Conservation (phyloP, 1,140 invertebrate genomes). For the Diorhabda sublineata region DNA sequence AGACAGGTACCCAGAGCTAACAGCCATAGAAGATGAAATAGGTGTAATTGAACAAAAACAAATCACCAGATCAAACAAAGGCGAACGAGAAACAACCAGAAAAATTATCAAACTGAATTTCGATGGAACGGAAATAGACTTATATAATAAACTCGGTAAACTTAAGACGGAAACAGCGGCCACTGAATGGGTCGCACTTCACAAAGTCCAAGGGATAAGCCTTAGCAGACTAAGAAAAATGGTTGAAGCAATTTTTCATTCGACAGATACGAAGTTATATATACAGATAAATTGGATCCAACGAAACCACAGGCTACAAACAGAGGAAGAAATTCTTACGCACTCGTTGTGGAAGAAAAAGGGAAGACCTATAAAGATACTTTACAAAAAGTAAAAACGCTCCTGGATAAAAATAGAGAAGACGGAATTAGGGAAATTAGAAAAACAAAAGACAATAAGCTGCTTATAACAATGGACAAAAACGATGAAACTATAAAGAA, state of each 20-base stretch:
- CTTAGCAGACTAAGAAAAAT: slow-evolving; percentile 14
- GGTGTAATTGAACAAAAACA: no score
- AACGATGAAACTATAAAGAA: no score
- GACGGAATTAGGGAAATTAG: background rate
- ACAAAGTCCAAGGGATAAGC: slow-evolving; percentile 4
- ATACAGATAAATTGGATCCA: background rate
- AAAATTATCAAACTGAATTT: no score
- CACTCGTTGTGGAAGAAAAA: background rate
- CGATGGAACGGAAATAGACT: no score
- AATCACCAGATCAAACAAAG: no score
- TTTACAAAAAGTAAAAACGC: background rate
- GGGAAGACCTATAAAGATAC: background rate
- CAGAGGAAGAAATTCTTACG: background rate
- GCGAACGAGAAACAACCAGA: no score
- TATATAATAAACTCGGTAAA: no score
- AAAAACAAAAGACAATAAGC: no score
- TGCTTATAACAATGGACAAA: no score
- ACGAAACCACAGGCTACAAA: background rate
- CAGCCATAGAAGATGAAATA: no score
- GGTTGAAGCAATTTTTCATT: slow-evolving; percentile 10
- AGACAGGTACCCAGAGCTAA: slow-evolving; percentile 15
- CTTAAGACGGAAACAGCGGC: no score
- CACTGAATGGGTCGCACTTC: no score
- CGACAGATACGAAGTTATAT: slow-evolving; percentile 8
- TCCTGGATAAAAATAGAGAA: background rate